These are phyloP conservation scores for Noctua comes DNA, from an alignment of 2,888 invertebrate genomes.

Conservation along the genomic window DNA sequence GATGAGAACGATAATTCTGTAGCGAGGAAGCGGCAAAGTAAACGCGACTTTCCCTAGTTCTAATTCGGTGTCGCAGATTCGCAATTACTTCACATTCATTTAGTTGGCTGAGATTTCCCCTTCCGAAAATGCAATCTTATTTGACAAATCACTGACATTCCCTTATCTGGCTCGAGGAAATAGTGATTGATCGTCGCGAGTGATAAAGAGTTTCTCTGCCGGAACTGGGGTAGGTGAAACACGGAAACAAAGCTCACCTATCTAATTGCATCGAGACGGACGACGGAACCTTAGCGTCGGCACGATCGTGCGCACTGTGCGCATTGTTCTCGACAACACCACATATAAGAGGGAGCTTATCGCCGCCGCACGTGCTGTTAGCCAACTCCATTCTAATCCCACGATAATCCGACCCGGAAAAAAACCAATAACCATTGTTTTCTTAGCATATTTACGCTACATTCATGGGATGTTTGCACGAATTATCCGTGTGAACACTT, in stretches of 20 bases:
- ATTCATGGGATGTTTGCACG: slow-evolving; percentile 82
- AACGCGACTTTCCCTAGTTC: slow-evolving; percentile 65
- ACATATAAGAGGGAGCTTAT: slow-evolving; percentile 75
- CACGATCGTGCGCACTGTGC: slow-evolving; percentile 71
- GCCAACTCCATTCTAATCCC: slow-evolving; percentile 80
- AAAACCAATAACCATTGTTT: slow-evolving; percentile 86
- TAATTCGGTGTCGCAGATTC: slow-evolving; percentile 71
- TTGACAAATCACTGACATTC: slow-evolving; percentile 73
- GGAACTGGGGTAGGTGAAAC: slow-evolving; percentile 76
- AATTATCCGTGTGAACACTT: slow-evolving; percentile 81
- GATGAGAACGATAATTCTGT: slow-evolving; percentile 72
- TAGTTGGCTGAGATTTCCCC: slow-evolving; percentile 68
- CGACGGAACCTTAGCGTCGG: slow-evolving; percentile 72
- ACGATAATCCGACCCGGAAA: slow-evolving; percentile 87
- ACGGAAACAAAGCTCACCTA: slow-evolving; percentile 78
- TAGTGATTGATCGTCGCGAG: slow-evolving; percentile 75
- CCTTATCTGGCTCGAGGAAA: slow-evolving; percentile 72
- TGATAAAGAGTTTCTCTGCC: slow-evolving; percentile 78
- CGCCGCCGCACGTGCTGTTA: slow-evolving; percentile 79
- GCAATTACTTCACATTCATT: slow-evolving; percentile 72
- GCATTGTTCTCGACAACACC: slow-evolving; percentile 76
- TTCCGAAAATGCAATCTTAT: slow-evolving; percentile 72
- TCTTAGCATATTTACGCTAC: slow-evolving; percentile 81
- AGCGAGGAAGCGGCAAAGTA: slow-evolving; percentile 66
- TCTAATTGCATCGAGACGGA: slow-evolving; percentile 80